phyloP scores from a whole-genome alignment of 2,113 vertebrate genomes.

The Glaucomys volans region DNA sequence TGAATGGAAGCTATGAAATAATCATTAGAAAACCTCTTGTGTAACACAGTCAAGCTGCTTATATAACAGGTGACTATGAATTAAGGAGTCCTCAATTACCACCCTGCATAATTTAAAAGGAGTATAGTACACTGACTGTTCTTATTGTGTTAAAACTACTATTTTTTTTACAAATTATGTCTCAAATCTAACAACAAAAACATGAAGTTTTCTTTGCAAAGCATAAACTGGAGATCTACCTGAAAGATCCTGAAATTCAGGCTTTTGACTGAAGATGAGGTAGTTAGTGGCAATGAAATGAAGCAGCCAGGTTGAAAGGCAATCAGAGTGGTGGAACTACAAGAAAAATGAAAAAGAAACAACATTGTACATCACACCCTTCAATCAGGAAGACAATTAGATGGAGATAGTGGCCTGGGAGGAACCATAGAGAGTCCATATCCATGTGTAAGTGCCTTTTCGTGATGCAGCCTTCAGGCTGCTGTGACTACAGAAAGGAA shows the following conservation, averaged over 20 bases:
- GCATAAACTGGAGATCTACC: constrained; percentile 86
- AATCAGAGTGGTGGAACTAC: constrained; percentile 97
- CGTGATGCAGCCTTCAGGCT: neutral
- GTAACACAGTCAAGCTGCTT: neutral
- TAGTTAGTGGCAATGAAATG: constrained; percentile 99
- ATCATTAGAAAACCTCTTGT: constrained; percentile 39
- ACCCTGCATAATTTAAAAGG: neutral
- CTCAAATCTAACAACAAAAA: constrained; percentile 20
- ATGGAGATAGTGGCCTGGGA: fast-evolving
- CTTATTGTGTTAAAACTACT: neutral
- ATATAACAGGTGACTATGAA: neutral
- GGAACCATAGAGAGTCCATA: fast-evolving
- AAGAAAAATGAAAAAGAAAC: constrained; percentile 68
- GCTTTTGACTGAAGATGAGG: constrained; percentile 98
- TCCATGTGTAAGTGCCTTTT: fast-evolving
- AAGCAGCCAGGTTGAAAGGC: constrained; percentile 97
- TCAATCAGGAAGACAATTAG: fast-evolving
- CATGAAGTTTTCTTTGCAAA: constrained; percentile 50
- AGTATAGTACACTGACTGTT: neutral
- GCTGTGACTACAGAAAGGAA: neutral
- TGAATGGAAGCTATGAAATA: constrained; percentile 12
- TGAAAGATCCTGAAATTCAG: constrained; percentile 98
- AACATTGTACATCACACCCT: neutral
- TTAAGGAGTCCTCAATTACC: neutral
- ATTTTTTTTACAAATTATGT: neutral